Base-by-base conservation (phyloP, 2,797 vertebrate species). In the Falco rusticolus region DNA sequence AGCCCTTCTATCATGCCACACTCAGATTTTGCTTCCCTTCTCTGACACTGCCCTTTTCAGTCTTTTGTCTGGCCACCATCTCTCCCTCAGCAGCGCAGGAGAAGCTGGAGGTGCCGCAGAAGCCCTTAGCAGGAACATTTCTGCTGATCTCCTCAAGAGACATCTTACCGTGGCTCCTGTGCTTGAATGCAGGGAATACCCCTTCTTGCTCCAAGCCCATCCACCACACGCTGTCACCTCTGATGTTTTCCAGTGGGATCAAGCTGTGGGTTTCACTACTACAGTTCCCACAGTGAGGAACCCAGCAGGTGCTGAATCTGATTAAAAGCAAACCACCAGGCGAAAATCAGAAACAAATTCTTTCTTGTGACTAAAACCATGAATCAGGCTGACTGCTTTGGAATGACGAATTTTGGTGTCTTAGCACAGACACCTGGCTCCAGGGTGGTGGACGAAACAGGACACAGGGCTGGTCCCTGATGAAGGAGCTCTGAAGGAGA, bases 401-500 rank as follows among this genome's bases (percentile, higher is more conserved):
- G 26, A 16, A 53, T 59, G 16, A 59, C 20, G 39, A 48, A 37
- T 70, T 88, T 17, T 26, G 11, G 6, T 41, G 31, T 39, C 47
- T 41, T 53, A 80, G 34, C 15, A 65, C 24, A 68, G 45, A 51
- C 5, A 56, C 1, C 4, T 28, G 29, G 29, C 29, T 64, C 43
- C 41, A 31, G 20, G 29, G 8, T 66, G 16, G 22, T 33, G 4
- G 29, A 31, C 10, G 22, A 81, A 94, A 76, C 5, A 37, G 33
- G 45, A 37, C 25, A 13, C 0, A 0, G 16, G 10, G 5, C 6
- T 3, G 43, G 43, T 80, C 6, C 28, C 11, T 0, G 0, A 4
- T 7, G 39, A 74, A 82, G 51, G 21, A 39, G 7, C 28, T 70
- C 47, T 70, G n/a, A 56, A 47, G 25, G 11, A 60, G 21, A 33